phyloP scores from a whole-genome alignment of 2,113 vertebrate species.

The Daphoenositta chrysoptera region DNA sequence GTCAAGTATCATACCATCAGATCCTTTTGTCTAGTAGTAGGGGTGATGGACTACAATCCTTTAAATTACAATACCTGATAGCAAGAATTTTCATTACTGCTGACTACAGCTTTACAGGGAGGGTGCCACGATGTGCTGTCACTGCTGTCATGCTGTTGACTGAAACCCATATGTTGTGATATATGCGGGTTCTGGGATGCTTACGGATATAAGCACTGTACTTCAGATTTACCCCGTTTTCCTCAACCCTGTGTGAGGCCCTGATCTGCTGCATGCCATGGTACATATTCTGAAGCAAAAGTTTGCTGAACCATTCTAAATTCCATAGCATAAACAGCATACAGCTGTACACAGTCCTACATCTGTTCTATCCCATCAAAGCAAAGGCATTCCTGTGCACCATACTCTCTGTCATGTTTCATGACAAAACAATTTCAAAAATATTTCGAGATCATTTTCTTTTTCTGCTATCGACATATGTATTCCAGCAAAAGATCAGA shows the following conservation, averaged over 20 bases:
- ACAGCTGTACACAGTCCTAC: neutral
- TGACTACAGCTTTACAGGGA: neutral
- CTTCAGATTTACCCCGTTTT: neutral
- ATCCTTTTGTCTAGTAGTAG: neutral
- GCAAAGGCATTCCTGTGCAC: neutral
- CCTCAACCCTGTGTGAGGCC: accelerated
- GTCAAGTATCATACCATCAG: neutral
- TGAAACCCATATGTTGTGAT: neutral
- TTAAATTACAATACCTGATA: neutral
- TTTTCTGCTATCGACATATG: neutral
- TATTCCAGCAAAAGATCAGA: neutral
- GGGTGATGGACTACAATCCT: neutral
- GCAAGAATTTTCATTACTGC: neutral
- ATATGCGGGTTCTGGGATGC: neutral
- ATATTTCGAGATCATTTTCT: neutral
- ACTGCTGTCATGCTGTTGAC: neutral
- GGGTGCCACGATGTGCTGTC: neutral
- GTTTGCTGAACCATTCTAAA: neutral
- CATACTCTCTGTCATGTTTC: neutral
- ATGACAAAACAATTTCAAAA: neutral
- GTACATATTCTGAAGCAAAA: neutral
- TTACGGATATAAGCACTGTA: neutral
- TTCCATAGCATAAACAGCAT: neutral
- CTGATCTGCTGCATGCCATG: neutral
- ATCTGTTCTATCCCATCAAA: neutral